Evolutionary conservation across 2,113 vertebrate genomes (phyloP), one percentile per base, ranked within the genome.

Genomic region (Oplegnathus fasciatus): DNA sequence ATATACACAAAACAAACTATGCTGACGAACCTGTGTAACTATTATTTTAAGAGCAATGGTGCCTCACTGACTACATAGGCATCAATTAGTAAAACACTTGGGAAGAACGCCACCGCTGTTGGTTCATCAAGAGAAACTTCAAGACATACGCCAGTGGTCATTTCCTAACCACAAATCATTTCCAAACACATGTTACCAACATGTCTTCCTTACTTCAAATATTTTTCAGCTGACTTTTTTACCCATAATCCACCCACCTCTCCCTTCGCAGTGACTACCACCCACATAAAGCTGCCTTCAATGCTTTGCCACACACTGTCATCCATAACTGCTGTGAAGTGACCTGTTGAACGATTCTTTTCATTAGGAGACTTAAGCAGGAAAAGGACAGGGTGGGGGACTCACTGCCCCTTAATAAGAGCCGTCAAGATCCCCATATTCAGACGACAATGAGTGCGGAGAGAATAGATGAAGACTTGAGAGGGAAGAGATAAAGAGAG

Each of bases 281-380:
- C 66, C 81, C 83, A 86, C 80, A 87, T 46, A 30, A 86, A 70
- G 71, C 82, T 5, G 30, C 70, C 64, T 46, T 65, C 62, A 69
- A 26, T 42, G 68, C 55, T 74, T 46, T 60, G 54, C 67, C 70
- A 84, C 81, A 75, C 67, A 40, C 85, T 28, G 62, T 83, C 78
- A 84, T 81, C 75, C 78, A 61, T 69, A 75, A 89, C 82, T 71
- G 61, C 85, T 66, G 84, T 78, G 81, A 89, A 75, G 70, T 74
- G 87, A 85, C 85, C 83, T 71, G 66, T 72, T 75, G 65, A 69
- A 62, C 24, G 3, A 58, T 37, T 85, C 32, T 73, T 88, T 89
- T 86, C 82, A 61, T 80, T 57, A 7, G 61, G 42, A 84, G 44
- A 48, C 62, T 80, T 32, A 9, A 55, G 64, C 70, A 87, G 42